Base-by-base conservation (phyloP, 2,797 vertebrate species). In the Crenichthys baileyi region DNA sequence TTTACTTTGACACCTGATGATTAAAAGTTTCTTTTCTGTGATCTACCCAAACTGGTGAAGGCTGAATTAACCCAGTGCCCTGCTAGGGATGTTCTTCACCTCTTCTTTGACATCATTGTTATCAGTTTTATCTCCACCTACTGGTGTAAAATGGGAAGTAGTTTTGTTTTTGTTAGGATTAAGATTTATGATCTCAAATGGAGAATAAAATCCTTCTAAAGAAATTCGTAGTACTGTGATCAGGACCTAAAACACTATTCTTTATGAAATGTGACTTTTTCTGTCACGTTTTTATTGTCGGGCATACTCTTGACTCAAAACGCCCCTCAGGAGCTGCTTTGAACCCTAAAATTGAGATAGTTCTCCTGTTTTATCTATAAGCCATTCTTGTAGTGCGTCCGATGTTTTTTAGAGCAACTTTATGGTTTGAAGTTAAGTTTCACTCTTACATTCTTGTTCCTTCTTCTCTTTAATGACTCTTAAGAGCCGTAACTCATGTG, bases 371-470 rank as follows among this genome's bases (percentile, higher is more conserved):
- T 22, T 31, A 16, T 73, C 31, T 12, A 41, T 3, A 58, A 44
- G 22, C 29, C 41, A 13, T 36, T 70, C 12, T 73, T 11, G 36
- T 24, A 46, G 44, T 24, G 1, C 5, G 60, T 48, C 72, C 60
- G 22, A 18, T 41, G 22, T 70, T 78, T 78, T 24, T 26, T 72
- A 67, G 48, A 22, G 15, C 58, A 53, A 31, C 12, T 67, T 11
- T 71, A 39, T 70, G 70, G 26, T 20, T 70, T 53, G 9, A 12
- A 67, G 44, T 58, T 68, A 56, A 51, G 48, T 51, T 73, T 75
- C 39, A 46, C 78, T 73, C 29, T 29, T 53, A 29, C 61, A 50
- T 61, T 7, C 7, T 22, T 44, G 65, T 58, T 60, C 31, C 13
- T 55, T 50, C 36, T 61, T 60, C 31, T 9, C 4, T 60, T 39